Conservation (phyloP, 1,140 invertebrate species). For the Ganaspis sp. region DNA sequence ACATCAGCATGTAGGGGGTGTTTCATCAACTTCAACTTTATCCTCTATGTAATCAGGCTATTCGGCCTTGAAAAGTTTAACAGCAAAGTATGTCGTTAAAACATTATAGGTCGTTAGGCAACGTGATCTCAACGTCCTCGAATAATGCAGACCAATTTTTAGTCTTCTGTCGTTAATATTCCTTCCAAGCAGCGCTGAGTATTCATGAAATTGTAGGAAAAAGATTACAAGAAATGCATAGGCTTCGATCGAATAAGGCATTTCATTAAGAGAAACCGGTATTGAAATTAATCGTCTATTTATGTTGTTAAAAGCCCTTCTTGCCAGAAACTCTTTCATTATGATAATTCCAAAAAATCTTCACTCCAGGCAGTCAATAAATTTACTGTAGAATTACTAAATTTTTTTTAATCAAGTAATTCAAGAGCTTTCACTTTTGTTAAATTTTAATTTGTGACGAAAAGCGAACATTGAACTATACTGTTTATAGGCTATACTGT, state of each 20-base stretch:
- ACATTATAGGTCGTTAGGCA: constrained; percentile 23
- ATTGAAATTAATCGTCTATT: constrained; percentile 14
- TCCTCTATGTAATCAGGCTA: neutral
- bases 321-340: neutral
- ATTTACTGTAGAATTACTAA: no score
- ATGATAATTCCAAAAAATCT: no score
- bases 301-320: neutral
- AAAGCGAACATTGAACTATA: no score
- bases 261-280: constrained; percentile 10
- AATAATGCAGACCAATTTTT: constrained; percentile 10
- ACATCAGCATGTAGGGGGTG: neutral
- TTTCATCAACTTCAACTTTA: neutral
- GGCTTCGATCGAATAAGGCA: neutral
- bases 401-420: no score
- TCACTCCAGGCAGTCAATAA: no score
- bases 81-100: constrained; percentile 14
- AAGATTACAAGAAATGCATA: neutral
- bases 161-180: constrained; percentile 5
- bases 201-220: constrained; percentile 14
- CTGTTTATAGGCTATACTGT: no score
- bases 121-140: constrained; percentile 2
- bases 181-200: neutral
- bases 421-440: no score
- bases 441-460: no score
- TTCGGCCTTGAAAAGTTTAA: neutral